Evolutionary conservation across 92 coral and sea anemone species (phyloP), one percentile per base, ranked within the genome.

Genomic region (Meandrina meandrites): DNA sequence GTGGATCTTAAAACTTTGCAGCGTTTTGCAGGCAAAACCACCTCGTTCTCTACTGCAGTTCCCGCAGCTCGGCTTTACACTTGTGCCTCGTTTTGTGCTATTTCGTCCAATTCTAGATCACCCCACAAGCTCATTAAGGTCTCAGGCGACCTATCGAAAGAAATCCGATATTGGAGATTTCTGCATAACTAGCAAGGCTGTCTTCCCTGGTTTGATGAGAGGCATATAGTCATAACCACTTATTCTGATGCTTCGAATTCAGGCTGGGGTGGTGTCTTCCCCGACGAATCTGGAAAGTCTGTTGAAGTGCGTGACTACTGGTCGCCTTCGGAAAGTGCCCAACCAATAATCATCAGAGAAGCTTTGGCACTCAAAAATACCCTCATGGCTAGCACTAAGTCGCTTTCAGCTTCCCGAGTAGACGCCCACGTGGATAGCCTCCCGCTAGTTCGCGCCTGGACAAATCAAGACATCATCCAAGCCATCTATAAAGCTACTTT

Each of bases 241-340:
- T 89, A 10, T 85, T 85, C 89, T 71, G 90, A 91, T 79, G 96
- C 96, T 5, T 93, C 91, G 45, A 91, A 91, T 75, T 89, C 92
- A 22, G 96, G 94, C 8, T 93, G 96, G 91, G 92, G 91, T 47
- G 93, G 90, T 37, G 79, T 86, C 31, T 73, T 91, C 77, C 45
- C 85, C 50, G 81, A 47, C 86, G 35, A 79, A n/a, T 83, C 69
- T 14, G 89, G 79, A 9, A 80, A 81, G 18, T 88, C 92, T 48
- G 37, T 91, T 67, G 51, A 76, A 19, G 57, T 89, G 54, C 93
- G 91, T 68, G 93, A 84, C 83, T 91, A 79, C 86, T 93, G 92
- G 94, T 51, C 58, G 28, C 79, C 69, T 62, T 76, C 51, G 31
- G 81, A 86, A 5, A 50, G 51, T 60, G 27, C 74, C 58, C 87